Evolutionary conservation across 1,140 invertebrate species (phyloP), one percentile per base, ranked within the genome.

Genomic region (Sinella curviseta): DNA sequence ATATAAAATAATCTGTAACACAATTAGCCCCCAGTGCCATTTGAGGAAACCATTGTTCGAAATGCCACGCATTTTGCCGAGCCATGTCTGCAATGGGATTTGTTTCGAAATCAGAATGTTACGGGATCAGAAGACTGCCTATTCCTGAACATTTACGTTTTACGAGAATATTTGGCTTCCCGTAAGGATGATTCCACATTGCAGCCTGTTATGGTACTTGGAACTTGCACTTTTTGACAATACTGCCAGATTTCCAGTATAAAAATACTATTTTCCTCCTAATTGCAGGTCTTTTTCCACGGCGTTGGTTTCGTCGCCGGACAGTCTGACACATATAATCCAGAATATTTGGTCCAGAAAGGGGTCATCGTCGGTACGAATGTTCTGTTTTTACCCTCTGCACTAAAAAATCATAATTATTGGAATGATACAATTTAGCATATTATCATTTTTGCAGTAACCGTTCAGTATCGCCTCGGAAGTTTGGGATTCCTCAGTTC

Each of bases 41-140:
- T 54, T 57, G 73, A 33, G 26, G 81, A 82, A 55, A 78, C 74
- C 0, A 48, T 39, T 65, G 39, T 82, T 14, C 26, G 79, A 39
- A 79, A 80, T 28, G 81, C 81, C 14, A 78, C 77, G 2, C 20
- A 76, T 16, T 80, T 80, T 57, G 36, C 77, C 12, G 36, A 55
- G 31, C 39, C 79, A 0, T 82, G 81, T 35, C 65, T 82, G 1
- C 81, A 82, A 67, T 82, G 79, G 78, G 81, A 82, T 54, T 77
- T 82, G 26, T 82, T 80, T 31, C 57, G 70, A 36, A 80, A 76
- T 76, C 78, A 65, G 28, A 80, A 80, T 28, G 74, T 80, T 0
- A 82, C 77, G 24, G 81, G 81, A 75, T 74, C 48, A 26, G 83
- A 84, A 60, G 81, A 83, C 77, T 84, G 83, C 48, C 76, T 84